These are phyloP conservation scores for Anser brachyrhynchus DNA, from an alignment of 2,113 vertebrate genomes.

Conservation along the genomic window DNA sequence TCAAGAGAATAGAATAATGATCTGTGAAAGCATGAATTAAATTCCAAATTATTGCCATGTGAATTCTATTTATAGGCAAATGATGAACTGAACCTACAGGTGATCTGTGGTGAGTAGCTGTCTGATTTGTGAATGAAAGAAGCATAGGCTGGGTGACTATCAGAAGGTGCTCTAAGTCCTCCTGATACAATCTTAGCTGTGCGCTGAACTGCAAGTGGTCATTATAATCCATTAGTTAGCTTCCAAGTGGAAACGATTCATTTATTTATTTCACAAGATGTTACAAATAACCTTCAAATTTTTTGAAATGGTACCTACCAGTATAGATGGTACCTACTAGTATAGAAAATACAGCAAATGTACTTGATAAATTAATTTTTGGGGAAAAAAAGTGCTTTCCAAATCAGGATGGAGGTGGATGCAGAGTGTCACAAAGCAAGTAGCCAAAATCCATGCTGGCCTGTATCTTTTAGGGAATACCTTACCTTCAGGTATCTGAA, in stretches of 20 bases:
- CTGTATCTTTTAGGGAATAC: neutral
- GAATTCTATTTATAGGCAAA: neutral
- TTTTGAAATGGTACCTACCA: neutral
- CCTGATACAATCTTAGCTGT: neutral
- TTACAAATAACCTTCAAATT: neutral
- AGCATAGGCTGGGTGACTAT: neutral
- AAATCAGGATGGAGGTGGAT: accelerated
- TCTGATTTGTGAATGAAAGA: neutral
- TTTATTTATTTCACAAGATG: neutral
- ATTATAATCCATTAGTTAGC: neutral
- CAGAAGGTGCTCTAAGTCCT: neutral
- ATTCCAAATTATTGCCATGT: neutral
- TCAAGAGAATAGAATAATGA: neutral
- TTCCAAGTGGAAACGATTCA: neutral
- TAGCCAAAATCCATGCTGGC: neutral
- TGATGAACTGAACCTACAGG: neutral
- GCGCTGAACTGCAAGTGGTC: neutral
- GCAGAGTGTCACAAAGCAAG: neutral
- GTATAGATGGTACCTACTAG: neutral
- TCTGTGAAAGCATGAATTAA: neutral
- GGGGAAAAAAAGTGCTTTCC: neutral
- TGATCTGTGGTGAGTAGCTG: neutral
- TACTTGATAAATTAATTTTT: neutral
- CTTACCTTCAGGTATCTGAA: neutral
- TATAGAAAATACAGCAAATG: neutral